Evolutionary conservation across 2,113 vertebrate species (phyloP).

Genomic region (Pluvialis apricaria): DNA sequence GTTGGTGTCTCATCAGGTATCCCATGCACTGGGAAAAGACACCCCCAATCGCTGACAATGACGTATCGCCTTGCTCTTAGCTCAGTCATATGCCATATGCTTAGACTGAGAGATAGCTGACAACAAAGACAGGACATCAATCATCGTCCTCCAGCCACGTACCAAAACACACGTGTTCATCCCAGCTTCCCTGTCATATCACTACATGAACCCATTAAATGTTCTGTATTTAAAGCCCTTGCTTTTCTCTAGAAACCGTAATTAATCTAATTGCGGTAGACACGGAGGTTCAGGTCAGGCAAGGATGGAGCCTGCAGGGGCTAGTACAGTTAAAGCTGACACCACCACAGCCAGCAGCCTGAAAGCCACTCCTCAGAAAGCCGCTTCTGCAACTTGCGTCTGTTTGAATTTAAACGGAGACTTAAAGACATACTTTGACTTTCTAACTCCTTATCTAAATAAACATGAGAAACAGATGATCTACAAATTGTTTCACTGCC

Average conservation of each 20-base stretch:
- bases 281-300: not conserved
- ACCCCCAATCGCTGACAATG: not conserved
- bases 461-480: not conserved
- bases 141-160: not conserved
- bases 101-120: conserved; percentile 36
- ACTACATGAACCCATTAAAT: not conserved
- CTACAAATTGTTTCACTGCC: not conserved
- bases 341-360: not conserved
- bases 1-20: not conserved
- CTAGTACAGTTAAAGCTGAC: not conserved
- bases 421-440: not conserved
- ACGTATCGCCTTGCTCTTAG: not conserved
- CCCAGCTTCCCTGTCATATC: not conserved
- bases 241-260: not conserved
- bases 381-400: not conserved
- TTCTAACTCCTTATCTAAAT: not conserved
- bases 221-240: not conserved
- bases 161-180: not conserved
- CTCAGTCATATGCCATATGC: conserved; percentile 30
- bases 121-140: conserved; percentile 28
- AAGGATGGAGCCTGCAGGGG: not conserved
- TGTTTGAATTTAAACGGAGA: not conserved
- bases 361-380: not conserved
- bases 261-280: not conserved
- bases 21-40: not conserved